A percentile compares a stretch with the other conserved stretches of the same genome.
phyloP scores from a whole-genome alignment of 1,140 invertebrate species.

The Polypedilum pembai region DNA sequence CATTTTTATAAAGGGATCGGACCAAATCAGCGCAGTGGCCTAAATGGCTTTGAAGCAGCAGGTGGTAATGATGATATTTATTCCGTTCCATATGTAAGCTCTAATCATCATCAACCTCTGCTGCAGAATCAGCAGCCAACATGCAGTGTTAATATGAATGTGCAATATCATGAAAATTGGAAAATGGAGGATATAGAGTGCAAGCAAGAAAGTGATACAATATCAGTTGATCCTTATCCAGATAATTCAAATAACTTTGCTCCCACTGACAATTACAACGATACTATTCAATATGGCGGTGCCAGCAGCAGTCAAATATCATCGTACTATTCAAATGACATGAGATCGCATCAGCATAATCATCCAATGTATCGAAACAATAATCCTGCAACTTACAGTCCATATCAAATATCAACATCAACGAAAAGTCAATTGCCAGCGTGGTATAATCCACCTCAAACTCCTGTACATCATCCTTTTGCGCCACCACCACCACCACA shows the following conservation, averaged over 20 bases:
- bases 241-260: not conserved
- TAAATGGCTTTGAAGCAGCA: not conserved
- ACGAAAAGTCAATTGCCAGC: constrained; percentile 7
- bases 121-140: not conserved
- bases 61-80: not conserved
- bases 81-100: not conserved
- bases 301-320: not conserved
- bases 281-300: not conserved
- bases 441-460: not conserved
- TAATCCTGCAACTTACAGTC: not conserved
- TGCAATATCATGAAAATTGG: constrained; percentile 3
- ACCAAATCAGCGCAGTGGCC: not conserved
- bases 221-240: not conserved
- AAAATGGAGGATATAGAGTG: constrained; percentile 9
- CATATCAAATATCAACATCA: constrained; percentile 20
- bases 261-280: not conserved
- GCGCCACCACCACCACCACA: not conserved
- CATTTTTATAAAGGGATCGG: not conserved
- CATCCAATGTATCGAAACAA: not conserved
- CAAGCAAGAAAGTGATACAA: not conserved
- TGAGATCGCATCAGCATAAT: not conserved
- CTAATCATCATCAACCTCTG: not conserved
- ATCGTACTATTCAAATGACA: too few species aligned
- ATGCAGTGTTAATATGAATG: not conserved
- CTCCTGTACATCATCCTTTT: not conserved